phyloP scores from a whole-genome alignment of 2,113 vertebrate genomes.

The Thymallus thymallus region DNA sequence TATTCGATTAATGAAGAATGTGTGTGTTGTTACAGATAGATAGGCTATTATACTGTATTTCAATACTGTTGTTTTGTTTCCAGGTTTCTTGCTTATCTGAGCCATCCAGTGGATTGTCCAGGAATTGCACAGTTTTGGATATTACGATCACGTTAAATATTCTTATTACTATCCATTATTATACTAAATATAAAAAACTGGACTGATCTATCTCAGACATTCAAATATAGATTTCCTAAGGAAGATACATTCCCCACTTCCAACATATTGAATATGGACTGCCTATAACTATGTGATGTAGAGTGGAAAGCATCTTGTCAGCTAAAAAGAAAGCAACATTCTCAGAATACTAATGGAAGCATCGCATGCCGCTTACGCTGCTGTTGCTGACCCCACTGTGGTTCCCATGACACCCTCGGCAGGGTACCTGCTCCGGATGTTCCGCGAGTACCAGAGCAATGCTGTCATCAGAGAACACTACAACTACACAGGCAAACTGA shows the following conservation, averaged over 20 bases:
- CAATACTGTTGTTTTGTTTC: conserved; percentile 7
- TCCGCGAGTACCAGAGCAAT: conserved; percentile 72
- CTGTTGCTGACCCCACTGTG: conserved; percentile 23
- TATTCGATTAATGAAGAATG: too few relatives aligned
- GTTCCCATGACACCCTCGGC: conserved; percentile 18
- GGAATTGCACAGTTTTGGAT: too few relatives aligned
- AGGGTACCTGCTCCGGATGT: conserved; percentile 63
- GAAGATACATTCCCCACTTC: neutral
- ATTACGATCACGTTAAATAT: conserved; percentile 8
- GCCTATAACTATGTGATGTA: conserved; percentile 34
- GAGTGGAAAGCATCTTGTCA: conserved; percentile 39
- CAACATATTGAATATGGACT: conserved; percentile 32
- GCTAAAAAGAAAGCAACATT: neutral
- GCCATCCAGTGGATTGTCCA: conserved; percentile 30
- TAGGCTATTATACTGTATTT: neutral
- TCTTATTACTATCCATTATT: conserved; percentile 25
- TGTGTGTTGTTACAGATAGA: neutral
- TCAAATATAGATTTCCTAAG: neutral
- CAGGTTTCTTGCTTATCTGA: conserved; percentile 11
- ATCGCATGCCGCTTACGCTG: conserved; percentile 40
- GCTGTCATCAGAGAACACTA: conserved; percentile 79
- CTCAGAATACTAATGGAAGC: conserved; percentile 47
- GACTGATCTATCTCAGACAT: neutral
- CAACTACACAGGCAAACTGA: conserved; percentile 87
- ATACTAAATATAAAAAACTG: neutral